phyloP scores from a whole-genome alignment of 2,797 vertebrate genomes.

The Cheirogaleus major region DNA sequence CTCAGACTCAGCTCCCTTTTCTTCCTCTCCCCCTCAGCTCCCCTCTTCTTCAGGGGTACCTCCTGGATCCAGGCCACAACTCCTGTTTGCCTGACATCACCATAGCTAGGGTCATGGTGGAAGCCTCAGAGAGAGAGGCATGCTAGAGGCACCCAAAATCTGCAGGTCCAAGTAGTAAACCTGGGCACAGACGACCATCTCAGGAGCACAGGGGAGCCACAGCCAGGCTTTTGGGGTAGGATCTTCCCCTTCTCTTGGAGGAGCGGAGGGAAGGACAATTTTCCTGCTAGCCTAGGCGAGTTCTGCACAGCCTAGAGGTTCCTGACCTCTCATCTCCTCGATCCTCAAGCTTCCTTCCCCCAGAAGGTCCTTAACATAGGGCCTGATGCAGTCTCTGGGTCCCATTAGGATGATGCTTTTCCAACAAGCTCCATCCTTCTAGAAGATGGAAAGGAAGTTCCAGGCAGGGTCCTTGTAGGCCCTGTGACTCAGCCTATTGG shows the following conservation, averaged over 20 bases:
- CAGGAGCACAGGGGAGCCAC: background rate
- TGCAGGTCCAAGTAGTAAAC: background rate
- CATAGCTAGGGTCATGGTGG: accelerated
- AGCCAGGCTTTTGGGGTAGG: background rate
- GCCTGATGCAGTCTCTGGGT: background rate
- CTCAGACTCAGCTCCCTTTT: background rate
- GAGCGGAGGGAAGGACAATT: background rate
- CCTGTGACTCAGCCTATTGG: accelerated
- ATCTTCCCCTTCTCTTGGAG: background rate
- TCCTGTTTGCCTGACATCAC: background rate
- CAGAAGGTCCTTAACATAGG: background rate
- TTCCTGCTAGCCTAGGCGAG: background rate
- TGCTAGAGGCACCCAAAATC: background rate
- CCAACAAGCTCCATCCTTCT: accelerated
- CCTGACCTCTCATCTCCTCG: background rate
- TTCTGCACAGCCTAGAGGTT: accelerated
- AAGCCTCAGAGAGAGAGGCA: background rate
- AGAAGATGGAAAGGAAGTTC: background rate
- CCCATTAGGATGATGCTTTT: background rate
- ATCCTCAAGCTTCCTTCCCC: background rate
- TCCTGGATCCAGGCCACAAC: background rate
- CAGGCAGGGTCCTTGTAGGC: background rate
- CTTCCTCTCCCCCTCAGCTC: background rate
- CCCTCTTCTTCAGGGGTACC: background rate
- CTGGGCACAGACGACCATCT: accelerated